Base-by-base conservation (phyloP, 2,888 invertebrate genomes). In the Ichneumoninae sp. region DNA sequence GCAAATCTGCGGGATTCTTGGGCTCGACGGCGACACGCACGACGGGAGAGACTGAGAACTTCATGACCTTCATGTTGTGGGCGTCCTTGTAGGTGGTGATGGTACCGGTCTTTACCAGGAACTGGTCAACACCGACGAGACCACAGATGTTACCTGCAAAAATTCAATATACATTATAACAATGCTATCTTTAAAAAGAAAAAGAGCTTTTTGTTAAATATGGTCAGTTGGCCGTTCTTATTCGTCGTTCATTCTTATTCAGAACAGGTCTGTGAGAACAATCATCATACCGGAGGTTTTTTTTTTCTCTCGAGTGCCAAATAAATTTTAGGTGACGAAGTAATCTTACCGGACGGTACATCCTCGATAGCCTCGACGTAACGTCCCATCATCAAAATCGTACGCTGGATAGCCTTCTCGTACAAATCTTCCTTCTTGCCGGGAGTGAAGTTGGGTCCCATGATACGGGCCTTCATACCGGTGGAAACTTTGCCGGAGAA, bases 331-430 rank as follows among this genome's bases (percentile, higher is more conserved):
- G n/a, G n/a, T 26, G n/a, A 69, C 6, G 5, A 30, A 50, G 6
- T 16, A 50, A 52, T 36, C 22, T 95, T 95, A 93, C 97, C 99
- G 89, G 97, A 98, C 84, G 99, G 99, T 87, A 99, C 99, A 95
- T 99, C 99, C 94, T 99, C 99, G 92, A 99, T 99, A 87, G 99
- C 98, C 95, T 99, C 99, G 84, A 98, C 98, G 93, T 99, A 99
- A 95, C 99, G 98, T 88, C 99, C 99, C 99, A 99, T 99, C 99
- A 99, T 99, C 92, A 99, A 96, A 94, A 99, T 99, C 85, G 99
- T 99, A 94, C 99, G 97, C 95, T 99, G 99, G 94, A 99, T 99
- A 90, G 98, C 98, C 95, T 99, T 99, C 94, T 99, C 99, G 93
- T 98, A 99, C 93, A 99, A 94, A 95, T 99, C 99, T 94, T 99